Conservation (phyloP, 2,113 vertebrate genomes). For the Beaufortia kweichowensis region DNA sequence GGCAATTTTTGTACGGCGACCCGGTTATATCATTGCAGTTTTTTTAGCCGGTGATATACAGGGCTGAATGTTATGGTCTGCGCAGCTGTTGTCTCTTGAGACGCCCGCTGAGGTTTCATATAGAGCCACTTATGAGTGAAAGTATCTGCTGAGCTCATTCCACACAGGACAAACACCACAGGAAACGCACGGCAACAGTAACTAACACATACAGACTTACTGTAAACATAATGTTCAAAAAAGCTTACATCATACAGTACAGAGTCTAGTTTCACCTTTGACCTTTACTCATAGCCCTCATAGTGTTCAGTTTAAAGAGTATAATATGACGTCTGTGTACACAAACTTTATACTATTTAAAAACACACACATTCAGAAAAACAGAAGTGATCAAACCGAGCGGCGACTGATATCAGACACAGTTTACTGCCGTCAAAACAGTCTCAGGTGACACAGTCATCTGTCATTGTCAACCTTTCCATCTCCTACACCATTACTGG, state of each 20-base stretch:
- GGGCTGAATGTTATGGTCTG: constrained; percentile 47
- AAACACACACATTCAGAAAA: neutral
- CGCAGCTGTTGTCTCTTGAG: constrained; percentile 78
- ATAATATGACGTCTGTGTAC: too few species aligned
- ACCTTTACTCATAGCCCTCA: too few species aligned
- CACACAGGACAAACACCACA: neutral
- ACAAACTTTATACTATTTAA: too few species aligned
- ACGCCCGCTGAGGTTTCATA: constrained; percentile 71
- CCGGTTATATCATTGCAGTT: constrained; percentile 44
- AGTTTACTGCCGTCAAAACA: constrained; percentile 3
- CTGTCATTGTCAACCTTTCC: neutral
- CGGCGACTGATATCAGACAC: neutral
- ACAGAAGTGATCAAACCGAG: neutral
- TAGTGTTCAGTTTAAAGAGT: too few species aligned
- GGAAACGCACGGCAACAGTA: constrained; percentile 25
- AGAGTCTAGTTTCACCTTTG: neutral
- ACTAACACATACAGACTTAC: constrained; percentile 12
- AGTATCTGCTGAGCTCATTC: constrained; percentile 7
- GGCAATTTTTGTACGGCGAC: constrained; percentile 22
- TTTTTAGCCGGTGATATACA: constrained; percentile 63
- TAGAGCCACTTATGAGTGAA: constrained; percentile 43
- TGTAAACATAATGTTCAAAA: constrained; percentile 18
- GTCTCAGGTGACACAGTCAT: neutral
- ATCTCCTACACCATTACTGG: neutral
- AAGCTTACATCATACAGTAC: too few species aligned